Conservation (phyloP, 64 coral and sea anemone species). For the Pocillopora damicornis region DNA sequence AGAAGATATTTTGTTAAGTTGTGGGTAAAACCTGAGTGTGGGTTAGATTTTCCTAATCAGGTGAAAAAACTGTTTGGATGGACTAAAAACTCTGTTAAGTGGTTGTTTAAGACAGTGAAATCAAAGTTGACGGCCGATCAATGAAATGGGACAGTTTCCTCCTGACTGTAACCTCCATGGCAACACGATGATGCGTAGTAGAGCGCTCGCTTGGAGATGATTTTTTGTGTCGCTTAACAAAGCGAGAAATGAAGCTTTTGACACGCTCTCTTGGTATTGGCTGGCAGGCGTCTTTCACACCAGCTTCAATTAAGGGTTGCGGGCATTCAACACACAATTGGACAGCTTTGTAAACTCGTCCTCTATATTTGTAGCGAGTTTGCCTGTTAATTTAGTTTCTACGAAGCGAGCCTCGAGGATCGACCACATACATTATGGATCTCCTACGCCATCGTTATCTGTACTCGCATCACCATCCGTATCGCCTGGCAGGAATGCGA, state of each 20-base stretch:
- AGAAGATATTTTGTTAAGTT: too few species aligned
- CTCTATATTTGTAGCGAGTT: constrained; percentile 20
- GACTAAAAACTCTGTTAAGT: too few species aligned
- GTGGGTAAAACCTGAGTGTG: too few species aligned
- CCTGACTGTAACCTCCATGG: neutral
- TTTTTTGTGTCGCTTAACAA: constrained; percentile 26
- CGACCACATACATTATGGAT: constrained; percentile 7
- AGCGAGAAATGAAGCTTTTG: constrained; percentile 8
- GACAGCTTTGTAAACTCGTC: constrained; percentile 45
- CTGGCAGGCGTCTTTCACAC: constrained; percentile 15
- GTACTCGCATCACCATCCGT: constrained; percentile 25
- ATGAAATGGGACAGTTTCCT: neutral
- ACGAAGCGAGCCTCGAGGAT: neutral
- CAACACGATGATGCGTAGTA: neutral
- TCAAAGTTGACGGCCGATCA: neutral
- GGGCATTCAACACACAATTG: constrained; percentile 46
- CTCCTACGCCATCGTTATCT: constrained; percentile 10
- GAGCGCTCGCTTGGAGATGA: neutral
- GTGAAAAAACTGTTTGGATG: too few species aligned
- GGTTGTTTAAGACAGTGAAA: too few species aligned
- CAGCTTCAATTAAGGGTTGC: constrained; percentile 27
- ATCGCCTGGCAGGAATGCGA: constrained; percentile 23
- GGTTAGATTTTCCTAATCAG: too few species aligned
- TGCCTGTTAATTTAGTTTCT: constrained; percentile 6
- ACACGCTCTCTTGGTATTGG: constrained; percentile 21